Evolutionary conservation across 2,888 invertebrate genomes (phyloP).

Genomic region (Phalera bucephala): DNA sequence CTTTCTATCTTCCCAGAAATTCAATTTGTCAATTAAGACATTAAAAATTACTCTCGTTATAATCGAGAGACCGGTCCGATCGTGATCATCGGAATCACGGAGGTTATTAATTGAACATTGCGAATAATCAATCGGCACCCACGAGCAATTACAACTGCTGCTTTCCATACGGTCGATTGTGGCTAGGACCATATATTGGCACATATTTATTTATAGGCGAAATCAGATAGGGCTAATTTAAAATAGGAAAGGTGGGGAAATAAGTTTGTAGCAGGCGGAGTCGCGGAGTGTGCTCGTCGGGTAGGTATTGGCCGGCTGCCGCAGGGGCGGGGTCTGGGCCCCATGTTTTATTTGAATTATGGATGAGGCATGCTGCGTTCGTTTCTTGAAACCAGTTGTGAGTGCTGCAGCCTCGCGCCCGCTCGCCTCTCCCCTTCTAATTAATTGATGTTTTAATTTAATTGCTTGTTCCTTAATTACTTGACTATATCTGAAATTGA

Average conservation of each 20-base stretch:
- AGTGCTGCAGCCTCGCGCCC: constrained; percentile 72
- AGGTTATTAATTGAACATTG: constrained; percentile 69
- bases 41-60: constrained; percentile 51
- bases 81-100: constrained; percentile 63
- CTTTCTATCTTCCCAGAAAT: constrained; percentile 46
- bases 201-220: constrained; percentile 71
- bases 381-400: constrained; percentile 76
- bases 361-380: constrained; percentile 72
- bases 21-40: constrained; percentile 63
- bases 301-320: constrained; percentile 73
- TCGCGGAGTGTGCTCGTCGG: constrained; percentile 58
- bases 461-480: constrained; percentile 76
- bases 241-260: constrained; percentile 70
- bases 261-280: constrained; percentile 73
- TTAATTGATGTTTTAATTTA: constrained; percentile 81
- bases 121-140: constrained; percentile 69
- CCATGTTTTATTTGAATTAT: constrained; percentile 82
- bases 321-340: constrained; percentile 78
- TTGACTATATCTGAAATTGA: constrained; percentile 65
- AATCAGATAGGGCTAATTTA: constrained; percentile 69
- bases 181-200: constrained; percentile 59
- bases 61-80: constrained; percentile 40
- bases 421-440: constrained; percentile 77
- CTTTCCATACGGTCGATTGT: constrained; percentile 50
- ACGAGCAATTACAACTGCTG: constrained; percentile 52